Percentiles rank a stretch among this genome's conserved stretches.
Conservation (phyloP, 2,113 vertebrate species). For the Muntiacus muntjak region DNA sequence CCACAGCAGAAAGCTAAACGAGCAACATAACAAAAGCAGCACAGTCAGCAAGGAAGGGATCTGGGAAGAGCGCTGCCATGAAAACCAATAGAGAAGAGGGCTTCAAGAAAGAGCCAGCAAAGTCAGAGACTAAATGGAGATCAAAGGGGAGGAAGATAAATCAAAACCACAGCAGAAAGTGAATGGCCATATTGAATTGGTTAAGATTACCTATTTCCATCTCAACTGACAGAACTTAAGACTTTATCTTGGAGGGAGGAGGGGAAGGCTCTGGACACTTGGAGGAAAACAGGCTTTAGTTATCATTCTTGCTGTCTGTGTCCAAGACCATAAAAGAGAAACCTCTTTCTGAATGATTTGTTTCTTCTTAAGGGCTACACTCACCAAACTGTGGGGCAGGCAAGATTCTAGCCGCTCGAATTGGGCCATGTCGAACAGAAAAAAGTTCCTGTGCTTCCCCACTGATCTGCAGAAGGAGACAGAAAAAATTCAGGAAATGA, state of each 20-base stretch:
- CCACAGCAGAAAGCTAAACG: slow-evolving; percentile 41
- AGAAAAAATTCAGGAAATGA: neutral
- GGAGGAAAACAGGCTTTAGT: slow-evolving; percentile 52
- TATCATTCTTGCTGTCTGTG: slow-evolving; percentile 57
- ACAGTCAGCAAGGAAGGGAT: slow-evolving; percentile 41
- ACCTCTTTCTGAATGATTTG: slow-evolving; percentile 20
- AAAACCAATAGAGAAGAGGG: slow-evolving; percentile 54
- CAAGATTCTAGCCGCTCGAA: slow-evolving; percentile 91
- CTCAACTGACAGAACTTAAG: slow-evolving; percentile 58
- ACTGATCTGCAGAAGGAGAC: slow-evolving; percentile 83
- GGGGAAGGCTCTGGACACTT: neutral
- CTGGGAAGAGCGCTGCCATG: slow-evolving; percentile 42
- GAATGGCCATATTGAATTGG: slow-evolving; percentile 73
- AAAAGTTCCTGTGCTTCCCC: slow-evolving; percentile 98
- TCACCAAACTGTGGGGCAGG: slow-evolving; percentile 94
- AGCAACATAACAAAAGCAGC: slow-evolving; percentile 58
- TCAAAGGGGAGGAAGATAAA: slow-evolving; percentile 71
- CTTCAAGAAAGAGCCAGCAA: slow-evolving; percentile 53
- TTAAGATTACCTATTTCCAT: slow-evolving; percentile 76
- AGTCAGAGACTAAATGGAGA: slow-evolving; percentile 57
- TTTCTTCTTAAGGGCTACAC: slow-evolving; percentile 63
- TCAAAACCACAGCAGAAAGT: slow-evolving; percentile 68
- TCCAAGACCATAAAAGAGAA: slow-evolving; percentile 56
- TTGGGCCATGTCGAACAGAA: slow-evolving; percentile 93
- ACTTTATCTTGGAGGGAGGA: slow-evolving; percentile 52